These are phyloP conservation scores for Borostomias antarcticus DNA, from an alignment of 2,797 vertebrate species.

Conservation along the genomic window DNA sequence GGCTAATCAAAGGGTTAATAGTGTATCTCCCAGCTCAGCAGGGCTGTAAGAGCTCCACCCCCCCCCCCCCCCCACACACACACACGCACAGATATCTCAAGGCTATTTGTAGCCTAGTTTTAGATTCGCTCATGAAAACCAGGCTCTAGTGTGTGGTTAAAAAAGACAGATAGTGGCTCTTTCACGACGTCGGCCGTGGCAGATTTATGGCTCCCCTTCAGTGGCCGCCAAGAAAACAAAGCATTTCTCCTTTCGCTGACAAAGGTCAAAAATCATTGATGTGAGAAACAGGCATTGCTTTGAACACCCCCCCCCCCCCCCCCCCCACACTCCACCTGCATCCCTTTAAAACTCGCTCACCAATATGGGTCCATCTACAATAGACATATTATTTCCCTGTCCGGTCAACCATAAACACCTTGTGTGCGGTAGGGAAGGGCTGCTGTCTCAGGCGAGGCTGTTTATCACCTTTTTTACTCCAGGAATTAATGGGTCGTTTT, in stretches of 20 bases:
- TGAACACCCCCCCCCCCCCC: conserved; percentile 25
- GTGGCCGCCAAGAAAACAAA: conserved; percentile 23
- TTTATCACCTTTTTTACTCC: conserved; percentile 8
- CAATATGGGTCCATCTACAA: conserved; percentile 4
- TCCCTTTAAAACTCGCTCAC: conserved; percentile 6
- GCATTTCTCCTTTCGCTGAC: conserved; percentile 36
- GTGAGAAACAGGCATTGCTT: conserved; percentile 30
- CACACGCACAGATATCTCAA: conserved; percentile 13
- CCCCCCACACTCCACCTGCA: background rate
- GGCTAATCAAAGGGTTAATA: conserved; percentile 20
- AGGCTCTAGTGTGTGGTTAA: conserved; percentile 34
- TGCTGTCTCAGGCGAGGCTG: background rate
- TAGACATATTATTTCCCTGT: conserved; percentile 15
- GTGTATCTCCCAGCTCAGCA: conserved; percentile 22
- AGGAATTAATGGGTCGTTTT: background rate
- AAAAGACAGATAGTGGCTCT: background rate
- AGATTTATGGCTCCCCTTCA: conserved; percentile 35
- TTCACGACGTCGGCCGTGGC: background rate
- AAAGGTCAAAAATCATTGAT: conserved; percentile 48
- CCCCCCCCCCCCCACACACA: background rate
- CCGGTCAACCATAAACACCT: conserved; percentile 2
- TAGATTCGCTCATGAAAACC: conserved; percentile 40
- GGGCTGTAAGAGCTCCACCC: conserved; percentile 19
- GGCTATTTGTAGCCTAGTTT: conserved; percentile 35
- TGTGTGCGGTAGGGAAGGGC: background rate